phyloP scores from a whole-genome alignment of 2,888 invertebrate genomes.

The Eumerus sabulonum region DNA sequence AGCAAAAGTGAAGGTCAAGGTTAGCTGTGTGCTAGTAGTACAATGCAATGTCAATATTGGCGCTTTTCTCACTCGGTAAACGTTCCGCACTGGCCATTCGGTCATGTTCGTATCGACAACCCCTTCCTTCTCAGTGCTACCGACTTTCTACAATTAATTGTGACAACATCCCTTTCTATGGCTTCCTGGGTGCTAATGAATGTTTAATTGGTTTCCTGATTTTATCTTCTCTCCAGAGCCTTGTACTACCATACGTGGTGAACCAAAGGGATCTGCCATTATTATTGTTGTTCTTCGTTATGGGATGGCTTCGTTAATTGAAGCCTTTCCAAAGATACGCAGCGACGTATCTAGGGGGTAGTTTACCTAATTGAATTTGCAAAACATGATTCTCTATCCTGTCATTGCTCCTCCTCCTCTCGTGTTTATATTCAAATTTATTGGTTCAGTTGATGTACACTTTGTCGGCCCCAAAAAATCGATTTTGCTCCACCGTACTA shows the following conservation, averaged over 20 bases:
- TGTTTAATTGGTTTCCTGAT: constrained; percentile 35
- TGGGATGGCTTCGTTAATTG: constrained; percentile 38
- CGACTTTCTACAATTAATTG: too few species aligned
- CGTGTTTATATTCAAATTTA: constrained; percentile 13
- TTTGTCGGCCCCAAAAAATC: constrained; percentile 32
- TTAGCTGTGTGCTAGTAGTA: neutral
- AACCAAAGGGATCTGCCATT: neutral
- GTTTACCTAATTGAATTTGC: constrained; percentile 45
- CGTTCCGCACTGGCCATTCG: neutral
- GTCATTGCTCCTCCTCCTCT: neutral
- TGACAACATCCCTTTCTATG: constrained; percentile 9
- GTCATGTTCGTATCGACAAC: too few species aligned
- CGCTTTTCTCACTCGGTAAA: constrained; percentile 24
- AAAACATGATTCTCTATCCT: constrained; percentile 16
- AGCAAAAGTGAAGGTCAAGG: constrained; percentile 40
- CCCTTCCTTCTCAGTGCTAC: too few species aligned
- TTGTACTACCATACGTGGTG: too few species aligned
- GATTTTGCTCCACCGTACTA: constrained; percentile 39
- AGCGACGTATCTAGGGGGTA: neutral
- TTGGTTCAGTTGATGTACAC: constrained; percentile 14
- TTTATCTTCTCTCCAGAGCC: constrained; percentile 13
- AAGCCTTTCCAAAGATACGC: constrained; percentile 24
- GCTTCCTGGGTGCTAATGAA: constrained; percentile 32
- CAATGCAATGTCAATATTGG: constrained; percentile 35
- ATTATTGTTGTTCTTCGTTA: constrained; percentile 21